A percentile compares a stretch with the other conserved stretches of the same genome.
phyloP scores from a whole-genome alignment of 2,797 vertebrate species.

The Sebastes diaconus region DNA sequence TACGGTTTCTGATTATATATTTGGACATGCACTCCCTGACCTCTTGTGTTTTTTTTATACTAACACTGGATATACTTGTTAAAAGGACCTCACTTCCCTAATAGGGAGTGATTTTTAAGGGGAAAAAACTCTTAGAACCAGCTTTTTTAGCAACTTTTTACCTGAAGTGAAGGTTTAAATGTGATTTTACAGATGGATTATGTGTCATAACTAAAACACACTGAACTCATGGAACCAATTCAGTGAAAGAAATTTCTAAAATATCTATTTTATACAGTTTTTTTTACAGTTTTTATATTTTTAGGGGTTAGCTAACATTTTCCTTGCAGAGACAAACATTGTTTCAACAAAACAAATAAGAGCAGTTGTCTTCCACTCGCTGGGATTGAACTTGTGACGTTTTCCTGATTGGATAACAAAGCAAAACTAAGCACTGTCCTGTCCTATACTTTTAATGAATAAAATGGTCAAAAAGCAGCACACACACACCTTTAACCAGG shows the following conservation, averaged over 20 bases:
- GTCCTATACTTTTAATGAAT: not conserved
- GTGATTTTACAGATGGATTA: not conserved
- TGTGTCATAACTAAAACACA: not conserved
- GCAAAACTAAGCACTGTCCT: not conserved
- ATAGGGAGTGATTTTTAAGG: not conserved
- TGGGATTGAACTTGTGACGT: not conserved
- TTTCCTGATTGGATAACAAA: not conserved
- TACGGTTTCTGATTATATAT: constrained; percentile 10
- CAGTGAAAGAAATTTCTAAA: no score
- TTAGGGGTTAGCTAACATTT: not conserved
- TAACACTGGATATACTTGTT: not conserved
- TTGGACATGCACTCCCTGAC: constrained; percentile 25
- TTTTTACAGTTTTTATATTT: not conserved
- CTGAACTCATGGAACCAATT: not conserved
- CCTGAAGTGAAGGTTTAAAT: not conserved
- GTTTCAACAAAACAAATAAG: not conserved
- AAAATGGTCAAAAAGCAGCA: not conserved
- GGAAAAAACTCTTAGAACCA: not conserved
- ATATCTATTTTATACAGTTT: not conserved
- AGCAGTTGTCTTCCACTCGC: not conserved
- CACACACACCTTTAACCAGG: constrained; percentile 76
- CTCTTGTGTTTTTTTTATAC: not conserved
- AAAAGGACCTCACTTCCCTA: not conserved
- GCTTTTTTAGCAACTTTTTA: not conserved
- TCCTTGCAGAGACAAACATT: not conserved